Percentiles rank a stretch among this genome's conserved stretches.
Evolutionary conservation across 2,888 invertebrate genomes (phyloP).

Genomic region (Smittia aterrima): DNA sequence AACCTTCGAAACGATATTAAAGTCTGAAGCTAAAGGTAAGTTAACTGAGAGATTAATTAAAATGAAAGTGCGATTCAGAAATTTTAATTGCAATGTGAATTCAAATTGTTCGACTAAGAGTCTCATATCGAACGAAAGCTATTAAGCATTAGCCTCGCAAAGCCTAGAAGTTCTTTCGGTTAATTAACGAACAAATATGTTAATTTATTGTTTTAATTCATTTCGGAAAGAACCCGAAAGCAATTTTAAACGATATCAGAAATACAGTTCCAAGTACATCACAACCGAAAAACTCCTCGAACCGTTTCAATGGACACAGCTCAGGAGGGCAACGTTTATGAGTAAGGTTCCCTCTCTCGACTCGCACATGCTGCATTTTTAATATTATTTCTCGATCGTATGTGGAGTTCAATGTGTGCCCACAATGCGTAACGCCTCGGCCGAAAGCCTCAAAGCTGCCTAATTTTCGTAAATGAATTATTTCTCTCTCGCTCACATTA

Average conservation of each 20-base stretch:
- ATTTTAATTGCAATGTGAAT: too few species aligned
- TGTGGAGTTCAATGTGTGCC: slow-evolving; percentile 26
- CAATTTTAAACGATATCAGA: not conserved
- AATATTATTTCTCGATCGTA: slow-evolving; percentile 2
- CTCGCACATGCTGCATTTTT: slow-evolving; percentile 37
- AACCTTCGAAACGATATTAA: too few species aligned
- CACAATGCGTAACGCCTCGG: slow-evolving; percentile 16
- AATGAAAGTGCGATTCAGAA: too few species aligned
- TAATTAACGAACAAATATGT: too few species aligned
- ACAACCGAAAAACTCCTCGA: slow-evolving; percentile 29
- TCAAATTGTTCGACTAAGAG: too few species aligned
- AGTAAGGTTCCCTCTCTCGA: slow-evolving; percentile 32
- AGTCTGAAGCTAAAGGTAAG: too few species aligned
- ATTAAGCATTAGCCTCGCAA: too few species aligned
- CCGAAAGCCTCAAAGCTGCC: slow-evolving; percentile 29
- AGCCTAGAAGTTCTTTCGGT: too few species aligned
- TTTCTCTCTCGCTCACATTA: not conserved
- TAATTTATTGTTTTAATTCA: slow-evolving; percentile 31
- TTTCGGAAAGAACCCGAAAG: not conserved
- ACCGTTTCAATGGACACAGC: slow-evolving; percentile 32
- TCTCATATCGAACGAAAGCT: too few species aligned
- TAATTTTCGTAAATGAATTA: slow-evolving; percentile 31
- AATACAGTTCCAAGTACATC: slow-evolving; percentile 32
- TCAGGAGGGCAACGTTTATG: slow-evolving; percentile 26
- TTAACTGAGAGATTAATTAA: too few species aligned